Evolutionary conservation across 2,797 vertebrate genomes (phyloP), one percentile per base, ranked within the genome.

Genomic region (Takifugu rubripes): DNA sequence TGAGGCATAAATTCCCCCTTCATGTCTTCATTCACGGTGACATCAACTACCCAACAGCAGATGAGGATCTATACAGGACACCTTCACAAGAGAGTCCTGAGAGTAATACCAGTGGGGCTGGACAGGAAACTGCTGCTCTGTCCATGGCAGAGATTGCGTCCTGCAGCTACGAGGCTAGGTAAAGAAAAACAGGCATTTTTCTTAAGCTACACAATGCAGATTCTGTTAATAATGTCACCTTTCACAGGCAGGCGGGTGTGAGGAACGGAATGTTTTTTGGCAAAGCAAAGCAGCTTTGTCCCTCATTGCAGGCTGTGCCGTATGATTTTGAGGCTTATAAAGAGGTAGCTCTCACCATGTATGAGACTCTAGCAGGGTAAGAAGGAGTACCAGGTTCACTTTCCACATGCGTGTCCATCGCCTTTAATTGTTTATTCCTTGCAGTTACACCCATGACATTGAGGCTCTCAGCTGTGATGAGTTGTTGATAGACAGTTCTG

Each of bases 141-240:
- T 99, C 97, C 43, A 96, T 95, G 93, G 97, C 97, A 72, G 97
- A 99, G 90, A 97, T 99, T 67, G 97, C 97, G 45, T 99, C 97
- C 54, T 99, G 97, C 80, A 99, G 95, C 87, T 99, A 99, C 33
- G 96, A 97, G 86, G 97, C 97, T 66, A 95, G 97, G 97, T 99
- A 89, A 59, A 11, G 21, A 25, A 14, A 21, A 43, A 24, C 15
- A 43, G 40, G 25, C 24, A 31, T 10, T n/a, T 27, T 4, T 17
- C 10, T 54, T 26, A 25, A 48, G n/a, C 17, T 31, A 21, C 45
- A 49, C 17, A 1, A 6, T 49, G 47, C 17, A 50, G 17, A 12
- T 5, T 2, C 12, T 48, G 3, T 31, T 6, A 36, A 26, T 29
- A 7, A 15, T 15, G 31, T 1, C 3, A n/a, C 60, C 27, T 61